Conservation (phyloP, 2,888 invertebrate genomes). For the Apodemia hepburni region DNA sequence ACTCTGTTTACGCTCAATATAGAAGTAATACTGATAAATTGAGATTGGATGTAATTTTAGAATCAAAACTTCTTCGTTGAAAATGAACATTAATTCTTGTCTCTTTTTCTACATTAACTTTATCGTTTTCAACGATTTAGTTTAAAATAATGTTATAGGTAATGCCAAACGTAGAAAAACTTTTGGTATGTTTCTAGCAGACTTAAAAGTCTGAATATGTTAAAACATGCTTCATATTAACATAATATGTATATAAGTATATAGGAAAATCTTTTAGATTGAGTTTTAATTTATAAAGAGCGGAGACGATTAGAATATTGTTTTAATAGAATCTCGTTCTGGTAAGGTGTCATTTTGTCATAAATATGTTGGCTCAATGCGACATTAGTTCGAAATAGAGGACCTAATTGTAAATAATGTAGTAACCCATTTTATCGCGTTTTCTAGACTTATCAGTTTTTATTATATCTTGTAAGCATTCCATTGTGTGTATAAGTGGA, state of each 20-base stretch:
- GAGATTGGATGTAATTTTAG: constrained; percentile 26
- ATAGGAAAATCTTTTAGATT: constrained; percentile 1
- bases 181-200: constrained; percentile 1
- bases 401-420: constrained; percentile 48
- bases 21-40: constrained; percentile 35
- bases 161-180: constrained; percentile 2
- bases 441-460: constrained; percentile 27
- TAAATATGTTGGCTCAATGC: constrained; percentile 41
- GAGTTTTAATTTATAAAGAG: background rate
- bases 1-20: constrained; percentile 57
- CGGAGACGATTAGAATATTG: background rate
- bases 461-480: constrained; percentile 55
- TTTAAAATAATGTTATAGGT: constrained; percentile 4
- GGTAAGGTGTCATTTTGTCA: constrained; percentile 25
- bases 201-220: constrained; percentile 9
- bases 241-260: constrained; percentile 10
- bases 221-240: constrained; percentile 10
- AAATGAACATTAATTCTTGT: constrained; percentile 21
- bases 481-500: constrained; percentile 54
- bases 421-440: constrained; percentile 29
- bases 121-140: constrained; percentile 13
- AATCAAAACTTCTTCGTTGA: constrained; percentile 20
- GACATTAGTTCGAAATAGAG: constrained; percentile 40
- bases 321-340: constrained; percentile 30
- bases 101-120: constrained; percentile 8